These are phyloP conservation scores for Erebia epiphron DNA, from an alignment of 2,888 invertebrate species.

Conservation along the genomic window DNA sequence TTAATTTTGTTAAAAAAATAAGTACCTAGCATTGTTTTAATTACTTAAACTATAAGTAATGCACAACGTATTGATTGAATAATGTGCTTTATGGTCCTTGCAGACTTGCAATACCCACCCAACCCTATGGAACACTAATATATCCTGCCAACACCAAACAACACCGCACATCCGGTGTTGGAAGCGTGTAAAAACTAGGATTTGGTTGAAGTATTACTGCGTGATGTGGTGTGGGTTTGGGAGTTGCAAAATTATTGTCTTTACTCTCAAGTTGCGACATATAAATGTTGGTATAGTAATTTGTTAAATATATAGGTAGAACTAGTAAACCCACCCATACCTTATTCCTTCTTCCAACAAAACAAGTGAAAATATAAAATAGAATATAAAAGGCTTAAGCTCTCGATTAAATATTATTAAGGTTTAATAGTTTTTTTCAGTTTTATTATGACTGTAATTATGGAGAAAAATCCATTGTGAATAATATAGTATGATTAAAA, in stretches of 20 bases:
- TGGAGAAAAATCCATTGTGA: constrained; percentile 9
- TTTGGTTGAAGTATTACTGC: neutral
- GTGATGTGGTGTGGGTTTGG: neutral
- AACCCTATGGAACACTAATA: neutral
- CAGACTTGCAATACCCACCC: neutral
- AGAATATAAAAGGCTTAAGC: constrained; percentile 20
- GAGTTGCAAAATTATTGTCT: neutral
- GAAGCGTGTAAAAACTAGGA: neutral
- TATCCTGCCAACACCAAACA: neutral
- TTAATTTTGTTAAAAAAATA: neutral
- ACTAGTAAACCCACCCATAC: constrained; percentile 8
- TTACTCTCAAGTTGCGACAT: constrained; percentile 12
- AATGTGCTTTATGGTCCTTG: neutral
- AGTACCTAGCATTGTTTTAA: neutral
- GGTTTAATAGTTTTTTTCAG: constrained; percentile 2
- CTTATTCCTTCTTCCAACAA: constrained; percentile 21
- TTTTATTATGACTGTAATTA: neutral
- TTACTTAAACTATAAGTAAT: constrained; percentile 5
- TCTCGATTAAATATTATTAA: constrained; percentile 20
- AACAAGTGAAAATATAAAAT: constrained; percentile 20
- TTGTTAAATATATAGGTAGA: constrained; percentile 23
- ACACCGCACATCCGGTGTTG: neutral
- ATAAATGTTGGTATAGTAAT: constrained; percentile 20
- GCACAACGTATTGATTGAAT: neutral
- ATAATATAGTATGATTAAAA: neutral